Evolutionary conservation across 2,888 invertebrate genomes (phyloP).

Genomic region (Platyscelio sp.): DNA sequence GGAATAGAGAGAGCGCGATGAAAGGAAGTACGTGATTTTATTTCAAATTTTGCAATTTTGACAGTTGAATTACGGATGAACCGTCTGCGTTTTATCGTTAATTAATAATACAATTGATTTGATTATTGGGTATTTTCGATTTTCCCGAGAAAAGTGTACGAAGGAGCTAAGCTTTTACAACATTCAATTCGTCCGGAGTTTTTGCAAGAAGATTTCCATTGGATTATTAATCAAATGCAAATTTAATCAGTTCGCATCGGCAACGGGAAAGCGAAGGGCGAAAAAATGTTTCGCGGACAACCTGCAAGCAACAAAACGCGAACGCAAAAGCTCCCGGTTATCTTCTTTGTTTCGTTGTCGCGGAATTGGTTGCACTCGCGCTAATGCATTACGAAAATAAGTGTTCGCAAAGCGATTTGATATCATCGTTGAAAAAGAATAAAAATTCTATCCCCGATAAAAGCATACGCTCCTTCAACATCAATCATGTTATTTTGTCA

Average conservation of each 20-base stretch:
- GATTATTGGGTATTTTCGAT: too few species aligned
- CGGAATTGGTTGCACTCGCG: background rate
- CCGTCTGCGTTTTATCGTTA: too few species aligned
- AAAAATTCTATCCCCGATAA: constrained; percentile 52
- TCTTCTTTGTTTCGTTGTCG: background rate
- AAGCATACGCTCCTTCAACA: constrained; percentile 53
- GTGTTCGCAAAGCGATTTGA: constrained; percentile 35
- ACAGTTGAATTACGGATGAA: too few species aligned
- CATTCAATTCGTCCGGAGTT: too few species aligned
- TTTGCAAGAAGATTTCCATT: background rate
- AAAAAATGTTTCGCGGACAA: background rate
- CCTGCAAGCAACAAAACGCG: too few species aligned
- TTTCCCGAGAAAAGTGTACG: too few species aligned
- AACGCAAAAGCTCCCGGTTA: background rate
- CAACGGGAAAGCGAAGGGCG: background rate
- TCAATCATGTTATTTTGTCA: constrained; percentile 61
- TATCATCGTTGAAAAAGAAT: constrained; percentile 42
- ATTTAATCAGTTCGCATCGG: background rate
- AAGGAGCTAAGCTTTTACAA: too few species aligned
- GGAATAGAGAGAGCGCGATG: too few species aligned
- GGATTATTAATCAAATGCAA: constrained; percentile 12
- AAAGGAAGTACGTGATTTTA: too few species aligned
- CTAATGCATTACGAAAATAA: constrained; percentile 33
- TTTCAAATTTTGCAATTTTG: too few species aligned
- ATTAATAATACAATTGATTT: too few species aligned